Base-by-base conservation (phyloP, 2,888 invertebrate genomes). In the Slavum lentiscoides region DNA sequence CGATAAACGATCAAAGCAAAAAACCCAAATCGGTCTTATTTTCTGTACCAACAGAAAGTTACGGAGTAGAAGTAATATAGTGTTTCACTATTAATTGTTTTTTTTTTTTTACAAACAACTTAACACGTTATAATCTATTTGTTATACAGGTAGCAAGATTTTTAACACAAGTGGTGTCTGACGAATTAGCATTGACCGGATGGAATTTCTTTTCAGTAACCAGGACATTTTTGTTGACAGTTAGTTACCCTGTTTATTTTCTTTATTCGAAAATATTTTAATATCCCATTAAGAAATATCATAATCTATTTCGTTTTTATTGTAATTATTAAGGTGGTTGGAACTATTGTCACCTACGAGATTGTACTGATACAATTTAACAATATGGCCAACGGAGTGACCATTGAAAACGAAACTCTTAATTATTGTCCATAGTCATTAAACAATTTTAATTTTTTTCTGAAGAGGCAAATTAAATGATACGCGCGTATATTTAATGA, bases 341-440 rank as follows among this genome's bases (percentile, higher is more conserved):
- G 90, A 30, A 89, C 91, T 0, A 89, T 91, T 62, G 88, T 91
- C 19, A 91, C 91, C 0, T 91, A 91, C 83, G 91, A 91, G 84
- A 85, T 91, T 19, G 89, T 91, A 5, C 85, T 90, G 66, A 86
- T 90, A 11, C 90, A 90, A 84, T 90, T 90, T 83, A 89, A 89
- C 74, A 87, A 88, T 69, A 86, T 86, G n/a, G 76, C 30, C 15
- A 69, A 59, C 3, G 82, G 67, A 1, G 58, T 11, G 7, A 30
- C 8, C 9, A 4, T 59, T 17, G 37, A 53, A 17, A 82, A 82
- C 49, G 68, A 49, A 21, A 69, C 74, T 23, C 7, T 64, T 5
- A 59, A 21, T n/a, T 15, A 62, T 68, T 82, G 74, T 53, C 69
- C 62, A 6, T 39, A 72, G 17, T 92, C 53, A 37, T 11, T 19